phyloP scores from a whole-genome alignment of 37 sponge, comb jelly and placozoan genomes.

The Theonella swinhoei region DNA sequence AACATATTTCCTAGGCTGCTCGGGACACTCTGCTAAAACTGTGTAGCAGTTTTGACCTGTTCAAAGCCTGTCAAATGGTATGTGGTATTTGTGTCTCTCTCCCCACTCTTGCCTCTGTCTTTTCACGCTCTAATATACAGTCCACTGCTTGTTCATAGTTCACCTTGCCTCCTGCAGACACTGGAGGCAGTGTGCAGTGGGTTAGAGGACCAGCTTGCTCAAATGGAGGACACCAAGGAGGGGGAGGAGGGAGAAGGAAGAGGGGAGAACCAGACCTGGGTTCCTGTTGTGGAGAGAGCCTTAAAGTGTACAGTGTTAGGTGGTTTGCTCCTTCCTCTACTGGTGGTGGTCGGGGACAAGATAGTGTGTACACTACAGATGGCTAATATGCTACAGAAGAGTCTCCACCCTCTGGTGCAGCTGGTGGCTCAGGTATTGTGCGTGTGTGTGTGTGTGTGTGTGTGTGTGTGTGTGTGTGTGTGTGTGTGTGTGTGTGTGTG shows the following conservation, averaged over 20 bases:
- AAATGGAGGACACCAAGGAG: neutral
- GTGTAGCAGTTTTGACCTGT: constrained; percentile 27
- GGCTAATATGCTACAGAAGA: constrained; percentile 42
- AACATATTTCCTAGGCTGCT: neutral
- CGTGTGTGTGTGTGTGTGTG: neutral
- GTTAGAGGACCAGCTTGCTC: neutral
- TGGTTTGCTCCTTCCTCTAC: constrained; percentile 42
- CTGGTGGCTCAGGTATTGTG: constrained; percentile 50
- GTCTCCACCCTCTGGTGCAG: constrained; percentile 31
- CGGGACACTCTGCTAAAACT: constrained; percentile 17
- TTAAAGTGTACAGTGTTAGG: constrained; percentile 40
- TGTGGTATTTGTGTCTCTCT: neutral
- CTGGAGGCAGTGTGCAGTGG: constrained; percentile 9
- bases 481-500: constrained; percentile 30
- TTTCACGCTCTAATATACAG: too few relatives aligned
- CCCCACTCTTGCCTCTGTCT: neutral
- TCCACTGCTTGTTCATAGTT: too few relatives aligned
- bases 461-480: constrained; percentile 29
- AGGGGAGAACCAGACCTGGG: neutral
- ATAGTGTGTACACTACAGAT: constrained; percentile 22
- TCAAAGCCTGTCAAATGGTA: constrained; percentile 30
- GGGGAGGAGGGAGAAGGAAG: neutral
- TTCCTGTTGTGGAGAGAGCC: constrained; percentile 38
- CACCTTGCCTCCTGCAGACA: constrained; percentile 2
- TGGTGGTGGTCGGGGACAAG: constrained; percentile 44